These are phyloP conservation scores for Tringa solitaria DNA, from an alignment of 2,113 vertebrate species.

Conservation along the genomic window DNA sequence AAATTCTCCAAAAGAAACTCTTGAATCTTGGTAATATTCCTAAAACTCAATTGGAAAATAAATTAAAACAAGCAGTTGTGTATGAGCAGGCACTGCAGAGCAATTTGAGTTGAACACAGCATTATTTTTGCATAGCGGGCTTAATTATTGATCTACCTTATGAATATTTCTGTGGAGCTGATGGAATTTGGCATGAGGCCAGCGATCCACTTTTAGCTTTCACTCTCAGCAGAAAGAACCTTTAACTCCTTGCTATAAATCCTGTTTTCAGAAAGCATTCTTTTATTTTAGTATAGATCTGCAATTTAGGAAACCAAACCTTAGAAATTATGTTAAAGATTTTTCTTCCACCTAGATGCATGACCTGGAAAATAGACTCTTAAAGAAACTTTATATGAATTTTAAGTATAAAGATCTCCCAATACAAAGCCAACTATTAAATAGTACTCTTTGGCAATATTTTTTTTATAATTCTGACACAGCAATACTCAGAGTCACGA, in stretches of 20 bases:
- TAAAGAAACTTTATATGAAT: background rate
- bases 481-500: background rate
- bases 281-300: background rate
- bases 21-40: background rate
- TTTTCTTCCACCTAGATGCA: background rate
- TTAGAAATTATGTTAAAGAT: background rate
- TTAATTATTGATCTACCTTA: slow-evolving; percentile 34
- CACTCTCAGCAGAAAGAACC: background rate
- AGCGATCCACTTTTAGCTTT: background rate
- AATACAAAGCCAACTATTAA: background rate
- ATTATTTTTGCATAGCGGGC: background rate
- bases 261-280: background rate
- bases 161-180: background rate
- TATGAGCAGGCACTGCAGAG: background rate
- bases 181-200: background rate
- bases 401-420: background rate
- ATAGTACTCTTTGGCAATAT: background rate
- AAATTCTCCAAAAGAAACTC: background rate
- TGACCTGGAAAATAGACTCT: background rate
- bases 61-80: background rate
- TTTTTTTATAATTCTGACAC: background rate
- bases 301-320: background rate
- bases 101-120: background rate
- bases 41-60: background rate
- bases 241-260: background rate